Base-by-base conservation (phyloP, 2,888 invertebrate species). In the Cabera pusaria region DNA sequence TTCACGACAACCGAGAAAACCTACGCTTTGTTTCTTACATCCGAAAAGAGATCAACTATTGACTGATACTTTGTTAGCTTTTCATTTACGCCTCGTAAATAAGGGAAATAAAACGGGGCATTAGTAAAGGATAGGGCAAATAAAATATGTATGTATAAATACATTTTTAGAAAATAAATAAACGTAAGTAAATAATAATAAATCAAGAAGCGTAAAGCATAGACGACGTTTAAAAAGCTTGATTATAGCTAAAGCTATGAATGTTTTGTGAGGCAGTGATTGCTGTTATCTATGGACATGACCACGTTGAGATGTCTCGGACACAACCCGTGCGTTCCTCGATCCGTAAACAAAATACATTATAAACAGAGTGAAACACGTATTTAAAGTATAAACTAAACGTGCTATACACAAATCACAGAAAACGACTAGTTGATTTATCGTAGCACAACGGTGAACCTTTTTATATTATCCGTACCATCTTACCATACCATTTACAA, bases 231-330 rank as follows among this genome's bases (percentile, higher is more conserved):
- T 72, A 76, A 73, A 64, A 81, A 83, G 84, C 83, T 82, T 72
- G 69, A 70, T 71, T n/a, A 78, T 72, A 74, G 77, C 71, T 78
- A 85, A 87, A n/a, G 87, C 88, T 83, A 87, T 84, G 88, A 87
- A 87, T 88, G 87, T 87, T 69, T 80, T 74, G 88, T 84, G 88
- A 88, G 87, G 87, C 88, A 88, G 86, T 88, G 87, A 87, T 83
- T 84, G 85, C 87, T 79, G 75, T 73, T 56, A 60, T 73, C 73
- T 78, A 80, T 77, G 21, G 4, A 64, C 64, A 62, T 45, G 56
- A 66, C 59, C 31, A 32, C 28, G 23, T 38, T 39, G 12, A 31
- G 20, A 39, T 37, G 23, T 17, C 21, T 25, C 18, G 25, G 6
- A 14, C 12, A 32, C 8, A 6, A 10, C 16, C 26, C 21, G 44